Evolutionary conservation across 2,888 invertebrate genomes (phyloP).

Genomic region (Eudemis profundana): DNA sequence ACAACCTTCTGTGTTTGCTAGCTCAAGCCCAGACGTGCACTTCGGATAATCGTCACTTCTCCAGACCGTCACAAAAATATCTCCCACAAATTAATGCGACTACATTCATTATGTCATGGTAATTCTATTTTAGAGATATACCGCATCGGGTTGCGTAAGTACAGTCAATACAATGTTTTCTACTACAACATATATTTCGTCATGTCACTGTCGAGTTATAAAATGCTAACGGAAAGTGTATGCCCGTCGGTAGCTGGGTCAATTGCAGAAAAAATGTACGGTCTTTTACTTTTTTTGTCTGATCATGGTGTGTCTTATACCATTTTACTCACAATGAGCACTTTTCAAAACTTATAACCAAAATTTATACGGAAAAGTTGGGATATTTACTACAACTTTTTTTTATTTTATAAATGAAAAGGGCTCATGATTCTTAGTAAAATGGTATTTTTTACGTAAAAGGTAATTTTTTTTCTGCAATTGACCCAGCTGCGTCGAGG

Average conservation of each 20-base stretch:
- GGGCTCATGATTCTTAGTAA: too few relatives aligned
- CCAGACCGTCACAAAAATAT: conserved; percentile 27
- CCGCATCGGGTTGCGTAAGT: conserved; percentile 17
- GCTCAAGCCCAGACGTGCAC: conserved; percentile 38
- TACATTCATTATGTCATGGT: conserved; percentile 28
- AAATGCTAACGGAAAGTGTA: conserved; percentile 4
- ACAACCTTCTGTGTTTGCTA: conserved; percentile 59
- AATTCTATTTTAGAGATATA: conserved; percentile 16
- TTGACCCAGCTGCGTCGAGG: too few relatives aligned
- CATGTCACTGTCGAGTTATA: conserved; percentile 28
- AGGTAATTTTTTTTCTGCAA: too few relatives aligned
- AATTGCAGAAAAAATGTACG: too few relatives aligned
- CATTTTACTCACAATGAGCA: too few relatives aligned
- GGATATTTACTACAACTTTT: too few relatives aligned
- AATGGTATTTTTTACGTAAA: too few relatives aligned
- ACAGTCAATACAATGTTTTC: conserved; percentile 28
- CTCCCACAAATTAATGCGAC: conserved; percentile 25
- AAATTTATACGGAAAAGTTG: too few relatives aligned
- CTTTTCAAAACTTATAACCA: too few relatives aligned
- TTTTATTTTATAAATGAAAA: too few relatives aligned
- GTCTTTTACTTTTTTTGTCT: too few relatives aligned
- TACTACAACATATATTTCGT: conserved; percentile 21
- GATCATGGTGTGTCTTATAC: too few relatives aligned
- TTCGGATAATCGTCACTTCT: conserved; percentile 18
- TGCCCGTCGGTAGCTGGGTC: conserved; percentile 12